phyloP scores from a whole-genome alignment of 2,888 invertebrate species.

The Acleris emargana region DNA sequence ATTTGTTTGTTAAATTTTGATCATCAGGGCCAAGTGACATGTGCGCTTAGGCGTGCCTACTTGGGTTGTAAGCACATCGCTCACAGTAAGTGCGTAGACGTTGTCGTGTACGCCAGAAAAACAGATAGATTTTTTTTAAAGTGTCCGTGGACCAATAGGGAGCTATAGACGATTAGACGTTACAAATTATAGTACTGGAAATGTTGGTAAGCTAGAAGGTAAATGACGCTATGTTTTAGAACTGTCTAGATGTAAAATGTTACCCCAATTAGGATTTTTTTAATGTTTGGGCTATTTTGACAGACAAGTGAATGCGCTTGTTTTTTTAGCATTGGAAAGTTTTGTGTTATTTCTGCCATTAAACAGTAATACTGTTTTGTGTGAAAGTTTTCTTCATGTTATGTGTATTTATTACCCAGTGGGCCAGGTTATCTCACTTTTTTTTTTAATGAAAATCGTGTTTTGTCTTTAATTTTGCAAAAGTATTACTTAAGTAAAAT shows the following conservation, averaged over 20 bases:
- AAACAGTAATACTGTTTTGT: too few species aligned
- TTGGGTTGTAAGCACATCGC: conserved; percentile 83
- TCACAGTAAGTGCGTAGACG: conserved; percentile 82
- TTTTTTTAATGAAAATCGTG: too few species aligned
- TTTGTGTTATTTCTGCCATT: too few species aligned
- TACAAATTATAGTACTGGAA: conserved; percentile 39
- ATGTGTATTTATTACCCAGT: too few species aligned
- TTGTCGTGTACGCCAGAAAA: conserved; percentile 40
- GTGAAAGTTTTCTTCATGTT: too few species aligned
- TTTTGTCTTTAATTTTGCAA: too few species aligned
- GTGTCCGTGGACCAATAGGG: conserved; percentile 48
- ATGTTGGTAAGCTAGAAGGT: conserved; percentile 39
- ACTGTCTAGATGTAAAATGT: conserved; percentile 38
- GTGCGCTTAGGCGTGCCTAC: conserved; percentile 80
- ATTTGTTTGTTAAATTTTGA: conserved; percentile 41
- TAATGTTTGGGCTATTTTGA: conserved; percentile 12
- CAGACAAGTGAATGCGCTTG: neutral
- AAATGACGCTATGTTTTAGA: conserved; percentile 39
- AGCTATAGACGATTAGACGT: conserved; percentile 51
- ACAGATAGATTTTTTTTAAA: conserved; percentile 42
- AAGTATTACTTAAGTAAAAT: too few species aligned
- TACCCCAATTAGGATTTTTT: conserved; percentile 21
- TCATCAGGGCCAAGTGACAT: conserved; percentile 81
- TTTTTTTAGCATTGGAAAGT: too few species aligned
- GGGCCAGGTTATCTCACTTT: too few species aligned